A percentile compares a stretch with the other conserved stretches of the same genome.
Evolutionary conservation across 2,888 invertebrate genomes (phyloP).

Genomic region (Drosophila suboccidentalis): DNA sequence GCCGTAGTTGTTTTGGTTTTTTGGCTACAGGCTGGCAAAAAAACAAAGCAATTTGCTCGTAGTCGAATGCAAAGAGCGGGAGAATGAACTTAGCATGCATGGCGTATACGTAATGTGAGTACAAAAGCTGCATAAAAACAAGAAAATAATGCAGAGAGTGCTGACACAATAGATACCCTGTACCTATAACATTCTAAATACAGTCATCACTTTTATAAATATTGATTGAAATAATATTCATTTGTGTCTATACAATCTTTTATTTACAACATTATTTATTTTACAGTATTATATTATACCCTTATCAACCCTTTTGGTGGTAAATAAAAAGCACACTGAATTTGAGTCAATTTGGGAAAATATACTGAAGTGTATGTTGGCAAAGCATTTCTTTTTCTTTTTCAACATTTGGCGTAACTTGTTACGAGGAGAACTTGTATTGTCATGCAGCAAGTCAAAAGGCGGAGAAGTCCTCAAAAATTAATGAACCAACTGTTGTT

Average conservation of each 20-base stretch:
- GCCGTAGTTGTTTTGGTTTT: constrained; percentile 37
- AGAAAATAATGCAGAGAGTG: not conserved
- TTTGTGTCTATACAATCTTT: no score
- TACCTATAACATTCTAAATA: not conserved
- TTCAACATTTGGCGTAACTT: constrained; percentile 28
- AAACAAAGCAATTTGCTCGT: constrained; percentile 10
- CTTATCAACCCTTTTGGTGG: not conserved
- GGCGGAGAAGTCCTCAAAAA: constrained; percentile 56
- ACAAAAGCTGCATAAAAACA: constrained; percentile 5
- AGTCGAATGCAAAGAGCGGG: not conserved
- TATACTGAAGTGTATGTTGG: constrained; percentile 24
- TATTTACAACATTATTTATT: no score
- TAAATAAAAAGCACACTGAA: not conserved
- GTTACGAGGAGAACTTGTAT: not conserved
- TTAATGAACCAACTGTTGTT: constrained; percentile 76
- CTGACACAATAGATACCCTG: constrained; percentile 2
- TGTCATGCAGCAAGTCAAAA: constrained; percentile 50
- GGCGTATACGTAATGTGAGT: constrained; percentile 67
- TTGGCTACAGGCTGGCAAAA: constrained; percentile 14
- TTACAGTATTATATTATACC: not conserved
- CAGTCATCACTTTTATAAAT: not conserved
- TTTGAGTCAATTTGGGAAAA: constrained; percentile 29
- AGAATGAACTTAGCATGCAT: constrained; percentile 42
- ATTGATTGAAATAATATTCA: not conserved
- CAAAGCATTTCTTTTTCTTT: not conserved